These are phyloP conservation scores for Gastracanthus pulcherrimus DNA, from an alignment of 2,888 invertebrate species.

Conservation along the genomic window DNA sequence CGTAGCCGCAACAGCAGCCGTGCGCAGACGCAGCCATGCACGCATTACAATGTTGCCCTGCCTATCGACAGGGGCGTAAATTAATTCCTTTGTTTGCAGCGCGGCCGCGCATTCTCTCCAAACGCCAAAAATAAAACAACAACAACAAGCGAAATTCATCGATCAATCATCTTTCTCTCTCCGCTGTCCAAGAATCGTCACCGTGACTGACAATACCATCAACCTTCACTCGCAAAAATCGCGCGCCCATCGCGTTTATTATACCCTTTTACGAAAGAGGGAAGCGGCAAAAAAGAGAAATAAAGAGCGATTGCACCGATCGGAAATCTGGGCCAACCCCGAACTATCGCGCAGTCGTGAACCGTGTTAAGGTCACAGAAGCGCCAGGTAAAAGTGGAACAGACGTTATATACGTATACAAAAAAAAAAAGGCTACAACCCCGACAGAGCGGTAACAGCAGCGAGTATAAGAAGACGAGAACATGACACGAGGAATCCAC, in stretches of 20 bases:
- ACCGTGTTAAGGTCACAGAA: constrained; percentile 17
- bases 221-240: too few species aligned
- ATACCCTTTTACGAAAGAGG: not conserved
- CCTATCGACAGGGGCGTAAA: not conserved
- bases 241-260: too few species aligned
- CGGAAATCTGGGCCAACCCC: constrained; percentile 6
- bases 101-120: not conserved
- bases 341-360: not conserved
- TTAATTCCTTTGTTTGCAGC: not conserved
- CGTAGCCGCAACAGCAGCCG: not conserved
- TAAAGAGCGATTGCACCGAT: not conserved
- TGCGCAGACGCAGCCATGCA: too few species aligned
- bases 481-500: too few species aligned
- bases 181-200: not conserved
- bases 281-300: not conserved
- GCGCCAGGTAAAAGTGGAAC: constrained; percentile 6
- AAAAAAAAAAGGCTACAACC: not conserved
- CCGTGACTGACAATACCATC: not conserved
- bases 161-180: constrained; percentile 25
- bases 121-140: not conserved
- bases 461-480: not conserved
- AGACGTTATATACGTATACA: not conserved
- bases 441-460: not conserved
- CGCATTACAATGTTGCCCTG: not conserved
- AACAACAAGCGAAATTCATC: not conserved